Conservation (phyloP, 1,140 invertebrate species). For the Pinna nobilis region DNA sequence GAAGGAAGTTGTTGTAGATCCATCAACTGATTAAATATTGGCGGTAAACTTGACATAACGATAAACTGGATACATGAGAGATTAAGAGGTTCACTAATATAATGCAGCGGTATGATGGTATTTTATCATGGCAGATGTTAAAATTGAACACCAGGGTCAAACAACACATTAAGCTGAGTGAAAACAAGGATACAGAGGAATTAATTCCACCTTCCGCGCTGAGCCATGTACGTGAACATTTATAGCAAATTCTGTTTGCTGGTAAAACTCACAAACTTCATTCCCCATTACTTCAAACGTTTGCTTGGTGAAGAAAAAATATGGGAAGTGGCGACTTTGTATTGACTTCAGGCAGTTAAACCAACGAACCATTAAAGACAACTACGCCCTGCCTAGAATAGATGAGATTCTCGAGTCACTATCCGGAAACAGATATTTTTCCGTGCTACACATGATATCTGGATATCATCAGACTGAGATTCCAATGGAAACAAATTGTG, state of each 20-base stretch:
- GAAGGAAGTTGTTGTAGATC: too few species aligned
- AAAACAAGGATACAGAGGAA: conserved; percentile 23
- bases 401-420: conserved; percentile 74
- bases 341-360: conserved; percentile 17
- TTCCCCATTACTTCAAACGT: conserved; percentile 2
- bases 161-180: not conserved
- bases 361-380: conserved; percentile 13
- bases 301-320: conserved; percentile 4
- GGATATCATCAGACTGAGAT: conserved; percentile 68
- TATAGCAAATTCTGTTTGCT: conserved; percentile 5
- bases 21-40: too few species aligned
- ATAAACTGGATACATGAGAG: too few species aligned
- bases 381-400: too few species aligned
- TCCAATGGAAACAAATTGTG: too few species aligned
- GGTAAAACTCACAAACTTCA: not conserved
- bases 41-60: too few species aligned
- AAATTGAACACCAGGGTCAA: not conserved
- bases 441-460: conserved; percentile 70
- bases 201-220: conserved; percentile 13
- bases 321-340: conserved; percentile 8
- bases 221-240: conserved; percentile 4
- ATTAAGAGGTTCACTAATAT: too few species aligned
- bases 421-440: conserved; percentile 69
- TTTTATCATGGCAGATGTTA: not conserved
- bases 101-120: too few species aligned